Base-by-base conservation (phyloP, 2,888 invertebrate species). In the Dasysyrphus tricinctus region DNA sequence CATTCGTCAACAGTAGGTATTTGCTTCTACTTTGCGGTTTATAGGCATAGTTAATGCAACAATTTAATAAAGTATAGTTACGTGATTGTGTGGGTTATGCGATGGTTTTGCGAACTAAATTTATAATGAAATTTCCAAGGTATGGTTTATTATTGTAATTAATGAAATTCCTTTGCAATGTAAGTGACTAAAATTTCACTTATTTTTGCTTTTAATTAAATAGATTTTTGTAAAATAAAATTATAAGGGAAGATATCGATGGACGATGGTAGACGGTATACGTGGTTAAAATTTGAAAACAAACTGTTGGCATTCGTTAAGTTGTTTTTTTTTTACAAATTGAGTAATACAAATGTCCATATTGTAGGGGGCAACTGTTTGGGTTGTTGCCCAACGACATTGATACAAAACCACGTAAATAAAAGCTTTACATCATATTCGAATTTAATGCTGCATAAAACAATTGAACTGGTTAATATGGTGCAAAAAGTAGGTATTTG, bases 391-490 rank as follows among this genome's bases (percentile, higher is more conserved):
- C 42, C 42, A 65, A 39, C 51, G 29, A 63, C 75, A 51, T 75
- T 61, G 63, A 51, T 51, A 59, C 1, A 11, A 39, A 32, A 19
- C 42, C n/a, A 29, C 44, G 14, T 49, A 44, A 16, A 54, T 56
- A 44, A 19, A 56, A 54, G 32, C 39, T 47, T 54, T 32, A 75
- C 63, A 65, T 44, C 7, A 63, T 54, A 56, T 63, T 65, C 11
- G 11, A 56, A 44, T 19, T 65, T 65, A 54, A 75, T 51, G 63
- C 14, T 14, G 75, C 42, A 32, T 75, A 42, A 42, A 75, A 75
- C 63, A 75, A 65, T 63, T 75, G 63, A 75, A 75, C 51, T 44
- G 19, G 39, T 12, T 51, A 63, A 49, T 57, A 32, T 73, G 32
- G 70, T 70, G 32, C 16, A 12, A 39, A 39, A 24, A 39, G 37